These are phyloP conservation scores for Fregetta grallaria DNA, from an alignment of 2,113 vertebrate genomes.

Conservation along the genomic window DNA sequence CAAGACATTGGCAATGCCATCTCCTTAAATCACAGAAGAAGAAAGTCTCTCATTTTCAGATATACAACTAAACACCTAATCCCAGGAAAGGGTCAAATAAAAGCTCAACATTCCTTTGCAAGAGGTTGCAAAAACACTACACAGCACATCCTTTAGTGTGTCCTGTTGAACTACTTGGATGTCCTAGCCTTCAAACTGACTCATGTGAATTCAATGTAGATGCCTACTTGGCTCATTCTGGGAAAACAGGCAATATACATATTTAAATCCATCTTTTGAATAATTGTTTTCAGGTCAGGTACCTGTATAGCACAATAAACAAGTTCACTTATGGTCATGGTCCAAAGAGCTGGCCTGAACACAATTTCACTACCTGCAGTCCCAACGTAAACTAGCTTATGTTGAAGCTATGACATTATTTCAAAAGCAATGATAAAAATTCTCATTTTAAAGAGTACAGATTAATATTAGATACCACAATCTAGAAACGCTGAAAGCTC, in stretches of 20 bases:
- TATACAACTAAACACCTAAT: not conserved
- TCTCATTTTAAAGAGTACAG: not conserved
- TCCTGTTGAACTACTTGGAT: not conserved
- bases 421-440: not conserved
- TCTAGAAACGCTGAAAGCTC: not conserved
- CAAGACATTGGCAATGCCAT: not conserved
- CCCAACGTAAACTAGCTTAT: not conserved
- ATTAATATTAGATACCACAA: not conserved
- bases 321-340: not conserved
- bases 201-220: not conserved
- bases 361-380: not conserved
- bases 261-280: not conserved
- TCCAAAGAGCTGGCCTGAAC: not conserved
- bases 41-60: not conserved
- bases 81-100: not conserved
- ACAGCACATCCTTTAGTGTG: not conserved
- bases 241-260: not conserved
- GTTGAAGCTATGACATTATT: not conserved
- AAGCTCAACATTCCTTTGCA: not conserved
- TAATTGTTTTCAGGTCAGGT: not conserved
- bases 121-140: not conserved
- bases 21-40: not conserved
- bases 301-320: not conserved
- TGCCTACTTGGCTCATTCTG: not conserved
- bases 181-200: not conserved